These are phyloP conservation scores for Progne subis DNA, from an alignment of 2,113 vertebrate species.

Conservation along the genomic window DNA sequence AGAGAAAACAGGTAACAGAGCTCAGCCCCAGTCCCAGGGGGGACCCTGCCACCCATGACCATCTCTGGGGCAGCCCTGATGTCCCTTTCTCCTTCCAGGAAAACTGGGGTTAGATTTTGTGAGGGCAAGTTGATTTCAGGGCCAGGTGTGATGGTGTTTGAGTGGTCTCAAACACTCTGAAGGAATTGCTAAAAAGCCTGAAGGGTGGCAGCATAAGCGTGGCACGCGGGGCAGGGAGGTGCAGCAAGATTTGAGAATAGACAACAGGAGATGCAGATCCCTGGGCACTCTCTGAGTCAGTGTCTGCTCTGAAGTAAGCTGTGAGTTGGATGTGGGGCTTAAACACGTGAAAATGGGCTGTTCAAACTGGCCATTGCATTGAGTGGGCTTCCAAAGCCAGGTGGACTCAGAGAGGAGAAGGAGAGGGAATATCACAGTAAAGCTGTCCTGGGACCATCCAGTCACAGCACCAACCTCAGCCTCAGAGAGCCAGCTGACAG, in stretches of 20 bases:
- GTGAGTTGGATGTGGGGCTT: neutral
- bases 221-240: neutral
- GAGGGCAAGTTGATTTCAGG: neutral
- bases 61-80: neutral
- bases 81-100: neutral
- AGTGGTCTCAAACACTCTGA: neutral
- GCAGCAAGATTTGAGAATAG: neutral
- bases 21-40: neutral
- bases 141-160: neutral
- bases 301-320: neutral
- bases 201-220: neutral
- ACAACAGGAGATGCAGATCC: neutral
- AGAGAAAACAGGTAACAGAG: conserved; percentile 75
- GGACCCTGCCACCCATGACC: neutral
- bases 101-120: neutral
- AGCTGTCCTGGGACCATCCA: neutral
- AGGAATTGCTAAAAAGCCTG: neutral
- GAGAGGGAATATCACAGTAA: neutral
- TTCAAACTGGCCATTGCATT: neutral
- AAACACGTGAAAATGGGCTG: neutral
- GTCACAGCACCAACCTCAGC: neutral
- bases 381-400: neutral
- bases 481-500: neutral
- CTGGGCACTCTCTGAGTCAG: neutral
- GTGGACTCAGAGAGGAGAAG: neutral